Percentiles rank a stretch among this genome's conserved stretches.
Evolutionary conservation across 2,113 vertebrate species (phyloP).

Genomic region (Geococcyx californianus): DNA sequence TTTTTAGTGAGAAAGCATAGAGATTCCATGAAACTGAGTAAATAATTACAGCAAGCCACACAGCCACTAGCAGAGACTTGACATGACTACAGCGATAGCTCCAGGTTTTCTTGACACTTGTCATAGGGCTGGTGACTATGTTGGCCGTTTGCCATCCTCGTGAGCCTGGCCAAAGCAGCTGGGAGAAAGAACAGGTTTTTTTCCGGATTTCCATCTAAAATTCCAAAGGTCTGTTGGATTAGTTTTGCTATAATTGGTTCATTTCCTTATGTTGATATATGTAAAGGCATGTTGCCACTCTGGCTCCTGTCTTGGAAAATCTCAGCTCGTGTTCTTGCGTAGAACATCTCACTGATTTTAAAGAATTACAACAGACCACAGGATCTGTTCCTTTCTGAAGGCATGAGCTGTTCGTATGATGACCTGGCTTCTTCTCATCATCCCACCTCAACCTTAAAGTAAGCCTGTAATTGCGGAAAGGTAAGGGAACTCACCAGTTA

Average conservation of each 20-base stretch:
- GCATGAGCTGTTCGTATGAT: neutral
- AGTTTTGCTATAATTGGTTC: neutral
- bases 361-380: neutral
- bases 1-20: neutral
- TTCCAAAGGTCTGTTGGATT: neutral
- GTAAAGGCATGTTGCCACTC: slow-evolving; percentile 24
- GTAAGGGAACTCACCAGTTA: neutral
- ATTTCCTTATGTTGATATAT: slow-evolving; percentile 13
- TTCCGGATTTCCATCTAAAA: neutral
- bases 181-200: neutral
- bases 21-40: neutral
- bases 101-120: neutral
- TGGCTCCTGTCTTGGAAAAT: slow-evolving; percentile 56
- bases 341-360: neutral
- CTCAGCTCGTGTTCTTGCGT: neutral
- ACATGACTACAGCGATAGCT: neutral
- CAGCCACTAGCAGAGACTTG: neutral
- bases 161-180: neutral
- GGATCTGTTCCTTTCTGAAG: neutral
- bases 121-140: neutral
- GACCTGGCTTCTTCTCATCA: neutral
- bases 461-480: neutral
- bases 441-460: neutral
- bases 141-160: neutral
- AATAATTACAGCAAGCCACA: neutral